These are phyloP conservation scores for Pseudochaenichthys georgianus DNA, from an alignment of 2,797 vertebrate genomes.

Conservation along the genomic window DNA sequence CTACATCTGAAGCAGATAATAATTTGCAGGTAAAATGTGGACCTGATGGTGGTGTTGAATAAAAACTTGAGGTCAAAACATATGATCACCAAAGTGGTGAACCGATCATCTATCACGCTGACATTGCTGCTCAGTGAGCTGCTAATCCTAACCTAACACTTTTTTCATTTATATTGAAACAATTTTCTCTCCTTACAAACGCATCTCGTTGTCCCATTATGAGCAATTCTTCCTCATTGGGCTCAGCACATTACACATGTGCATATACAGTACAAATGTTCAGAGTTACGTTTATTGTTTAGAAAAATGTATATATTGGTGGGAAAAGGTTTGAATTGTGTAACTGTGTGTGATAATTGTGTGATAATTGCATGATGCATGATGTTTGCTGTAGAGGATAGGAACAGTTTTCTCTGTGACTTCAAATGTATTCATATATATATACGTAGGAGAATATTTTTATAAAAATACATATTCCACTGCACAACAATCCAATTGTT, in stretches of 20 bases:
- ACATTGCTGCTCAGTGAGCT: background rate
- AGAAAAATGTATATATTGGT: background rate
- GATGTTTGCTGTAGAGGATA: background rate
- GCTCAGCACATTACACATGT: background rate
- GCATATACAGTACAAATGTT: background rate
- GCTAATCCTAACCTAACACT: background rate
- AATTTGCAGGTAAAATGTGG: background rate
- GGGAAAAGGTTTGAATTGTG: background rate
- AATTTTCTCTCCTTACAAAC: background rate
- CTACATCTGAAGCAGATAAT: background rate
- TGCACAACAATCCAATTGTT: background rate
- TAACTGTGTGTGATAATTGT: background rate
- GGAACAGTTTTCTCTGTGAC: slow-evolving; percentile 17
- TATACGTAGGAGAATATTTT: background rate
- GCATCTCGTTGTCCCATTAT: background rate
- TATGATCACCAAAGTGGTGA: too few species aligned
- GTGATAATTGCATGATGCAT: background rate
- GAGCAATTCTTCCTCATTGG: background rate
- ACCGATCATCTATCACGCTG: background rate
- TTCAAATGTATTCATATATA: background rate
- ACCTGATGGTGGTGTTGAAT: background rate
- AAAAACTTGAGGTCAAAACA: background rate
- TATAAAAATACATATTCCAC: background rate
- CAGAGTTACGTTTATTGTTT: background rate
- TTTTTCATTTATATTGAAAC: background rate